Evolutionary conservation across 1,140 invertebrate genomes (phyloP), one percentile per base, ranked within the genome.

Genomic region (Dinoponera quadriceps): DNA sequence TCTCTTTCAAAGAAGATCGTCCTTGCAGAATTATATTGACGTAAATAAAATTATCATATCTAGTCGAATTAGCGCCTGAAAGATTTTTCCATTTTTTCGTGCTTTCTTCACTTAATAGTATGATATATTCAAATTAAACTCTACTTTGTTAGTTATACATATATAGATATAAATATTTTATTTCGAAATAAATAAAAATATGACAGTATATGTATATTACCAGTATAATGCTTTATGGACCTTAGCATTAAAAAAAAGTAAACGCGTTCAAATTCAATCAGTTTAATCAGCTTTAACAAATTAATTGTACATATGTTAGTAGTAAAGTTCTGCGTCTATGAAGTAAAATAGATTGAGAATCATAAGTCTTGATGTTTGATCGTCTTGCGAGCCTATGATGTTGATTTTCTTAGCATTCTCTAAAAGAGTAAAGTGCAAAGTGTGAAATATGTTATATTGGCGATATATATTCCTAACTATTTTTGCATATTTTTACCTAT

Each of bases 341-440:
- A 93, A 94, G 65, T 94, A 92, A 81, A 94, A 93, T 62, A 94
- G 87, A 88, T 94, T 94, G 62, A 90, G 93, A 38, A 94, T 92
- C 83, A 84, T 92, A 0, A 93, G 87, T 16, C 93, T 89, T 29
- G 93, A 93, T 51, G 78, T 85, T 59, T 89, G 87, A 16, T 91
- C 82, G 71, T 94, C 81, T 5, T 84, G 82, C 0, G 91, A 90
- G 68, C 91, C 92, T 33, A 88, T 66, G 48, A 94, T 91, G 66
- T 93, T 75, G 65, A 94, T 93, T 11, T 54, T 87, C 78, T 92
- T 92, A 7, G 91, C 90, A 85, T 94, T 94, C 80, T 93, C 94
- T 94, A 71, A 92, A 93, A 68, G 27, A 38, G 60, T 62, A 38
- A 60, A 62, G 14, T 18, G 3, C 25, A 38, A 62, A 38, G 29